These are phyloP conservation scores for Holacanthus passer DNA, from an alignment of 2,113 vertebrate species.

Conservation along the genomic window DNA sequence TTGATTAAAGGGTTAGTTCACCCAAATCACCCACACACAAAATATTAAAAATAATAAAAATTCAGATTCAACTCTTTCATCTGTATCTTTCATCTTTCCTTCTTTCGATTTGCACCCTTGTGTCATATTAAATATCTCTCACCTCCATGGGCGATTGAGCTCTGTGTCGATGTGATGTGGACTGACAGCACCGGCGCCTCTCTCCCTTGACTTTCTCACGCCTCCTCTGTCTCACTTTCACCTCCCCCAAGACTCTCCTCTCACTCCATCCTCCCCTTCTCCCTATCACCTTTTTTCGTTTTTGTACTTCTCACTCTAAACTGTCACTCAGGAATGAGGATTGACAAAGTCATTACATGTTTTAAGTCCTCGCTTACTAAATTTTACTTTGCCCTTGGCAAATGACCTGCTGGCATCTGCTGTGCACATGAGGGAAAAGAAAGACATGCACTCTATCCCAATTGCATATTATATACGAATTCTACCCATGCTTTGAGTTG, in stretches of 20 bases:
- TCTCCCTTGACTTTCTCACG: slow-evolving; percentile 27
- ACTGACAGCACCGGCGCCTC: slow-evolving; percentile 38
- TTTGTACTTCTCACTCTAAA: neutral
- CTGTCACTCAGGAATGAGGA: slow-evolving; percentile 19
- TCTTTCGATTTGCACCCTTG: neutral
- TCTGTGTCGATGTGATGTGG: slow-evolving; percentile 41
- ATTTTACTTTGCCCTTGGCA: neutral
- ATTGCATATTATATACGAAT: neutral
- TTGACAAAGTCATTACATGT: slow-evolving; percentile 4
- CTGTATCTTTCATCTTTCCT: neutral
- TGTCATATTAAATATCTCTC: slow-evolving; percentile 34
- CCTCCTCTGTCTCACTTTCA: slow-evolving; percentile 2
- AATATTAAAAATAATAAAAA: neutral
- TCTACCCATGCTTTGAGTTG: neutral
- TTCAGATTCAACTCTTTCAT: neutral
- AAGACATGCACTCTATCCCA: neutral
- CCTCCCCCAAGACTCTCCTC: neutral
- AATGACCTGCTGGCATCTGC: neutral
- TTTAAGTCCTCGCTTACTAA: neutral
- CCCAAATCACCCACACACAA: neutral
- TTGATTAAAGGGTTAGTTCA: neutral
- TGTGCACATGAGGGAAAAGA: neutral
- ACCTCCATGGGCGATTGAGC: slow-evolving; percentile 2
- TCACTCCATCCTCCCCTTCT: neutral
- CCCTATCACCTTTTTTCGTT: neutral